These are phyloP conservation scores for Trogon surrucura DNA, from an alignment of 2,113 vertebrate species.

Conservation along the genomic window DNA sequence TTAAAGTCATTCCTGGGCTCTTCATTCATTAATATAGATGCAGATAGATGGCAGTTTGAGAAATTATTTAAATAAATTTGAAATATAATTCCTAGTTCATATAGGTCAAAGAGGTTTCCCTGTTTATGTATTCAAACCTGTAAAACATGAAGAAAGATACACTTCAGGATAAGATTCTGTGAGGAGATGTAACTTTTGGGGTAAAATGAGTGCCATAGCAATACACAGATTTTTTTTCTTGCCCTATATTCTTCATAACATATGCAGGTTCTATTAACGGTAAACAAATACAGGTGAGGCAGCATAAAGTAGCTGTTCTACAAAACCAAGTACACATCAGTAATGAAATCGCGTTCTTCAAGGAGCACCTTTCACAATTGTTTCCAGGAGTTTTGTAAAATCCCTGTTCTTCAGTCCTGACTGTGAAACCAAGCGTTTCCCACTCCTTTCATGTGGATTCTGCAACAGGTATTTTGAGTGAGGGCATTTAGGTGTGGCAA, in stretches of 20 bases:
- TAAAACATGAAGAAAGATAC: background rate
- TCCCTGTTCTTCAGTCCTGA: background rate
- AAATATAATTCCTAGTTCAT: conserved; percentile 34
- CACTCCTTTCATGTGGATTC: background rate
- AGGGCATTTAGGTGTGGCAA: background rate
- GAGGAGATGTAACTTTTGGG: background rate
- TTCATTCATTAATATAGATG: conserved; percentile 49
- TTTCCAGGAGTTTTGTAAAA: background rate
- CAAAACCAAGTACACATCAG: background rate
- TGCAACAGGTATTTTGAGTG: background rate
- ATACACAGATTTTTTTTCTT: background rate
- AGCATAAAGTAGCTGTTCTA: background rate
- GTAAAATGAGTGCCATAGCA: background rate
- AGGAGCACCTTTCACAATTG: background rate
- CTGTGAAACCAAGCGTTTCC: background rate
- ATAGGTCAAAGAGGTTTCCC: background rate
- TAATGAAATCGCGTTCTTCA: background rate
- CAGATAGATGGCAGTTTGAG: conserved; percentile 22
- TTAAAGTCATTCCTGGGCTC: conserved; percentile 31
- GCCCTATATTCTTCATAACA: background rate
- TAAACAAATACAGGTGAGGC: background rate
- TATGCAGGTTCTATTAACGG: background rate
- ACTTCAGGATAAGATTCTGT: background rate
- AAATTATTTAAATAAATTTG: conserved; percentile 17
- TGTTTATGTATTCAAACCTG: background rate